A percentile compares a stretch with the other conserved stretches of the same genome.
Conservation (phyloP, 2,797 vertebrate species). For the Pseudochromis fuscus region DNA sequence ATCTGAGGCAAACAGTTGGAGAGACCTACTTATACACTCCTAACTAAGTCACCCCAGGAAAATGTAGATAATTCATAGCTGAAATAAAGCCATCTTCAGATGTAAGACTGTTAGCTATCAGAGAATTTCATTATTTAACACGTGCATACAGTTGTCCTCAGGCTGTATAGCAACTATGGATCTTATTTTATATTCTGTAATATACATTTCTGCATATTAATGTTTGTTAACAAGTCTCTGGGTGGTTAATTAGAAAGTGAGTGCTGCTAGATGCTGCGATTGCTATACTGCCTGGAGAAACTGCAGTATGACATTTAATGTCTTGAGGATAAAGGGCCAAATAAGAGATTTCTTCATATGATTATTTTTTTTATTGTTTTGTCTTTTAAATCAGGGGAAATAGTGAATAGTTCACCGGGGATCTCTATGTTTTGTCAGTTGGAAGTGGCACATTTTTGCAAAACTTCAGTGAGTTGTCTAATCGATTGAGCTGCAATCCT, state of each 20-base stretch:
- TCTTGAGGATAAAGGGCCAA: not conserved
- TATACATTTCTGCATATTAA: conserved; percentile 28
- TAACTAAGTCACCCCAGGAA: not conserved
- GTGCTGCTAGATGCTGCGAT: conserved; percentile 8
- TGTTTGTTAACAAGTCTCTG: conserved; percentile 30
- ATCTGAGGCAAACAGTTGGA: too few species aligned
- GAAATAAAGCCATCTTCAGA: conserved; percentile 28
- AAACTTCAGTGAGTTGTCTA: too few species aligned
- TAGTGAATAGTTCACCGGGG: too few species aligned
- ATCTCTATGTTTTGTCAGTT: too few species aligned
- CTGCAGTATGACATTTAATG: not conserved
- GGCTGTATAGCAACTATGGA: conserved; percentile 20
- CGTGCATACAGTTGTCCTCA: not conserved
- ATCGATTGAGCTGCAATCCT: not conserved
- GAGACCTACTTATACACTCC: too few species aligned
- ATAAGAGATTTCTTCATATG: not conserved
- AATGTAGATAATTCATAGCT: conserved; percentile 32
- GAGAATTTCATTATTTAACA: conserved; percentile 45
- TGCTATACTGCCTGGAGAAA: not conserved
- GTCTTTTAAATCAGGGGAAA: too few species aligned
- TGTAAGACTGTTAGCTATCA: conserved; percentile 13
- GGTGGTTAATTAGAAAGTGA: conserved; percentile 34
- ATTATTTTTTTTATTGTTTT: not conserved
- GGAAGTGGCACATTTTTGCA: too few species aligned
- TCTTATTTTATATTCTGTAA: conserved; percentile 7